Percentiles rank a stretch among this genome's conserved stretches.
Evolutionary conservation across 2,888 invertebrate genomes (phyloP).

Genomic region (Argyresthia goedartella): DNA sequence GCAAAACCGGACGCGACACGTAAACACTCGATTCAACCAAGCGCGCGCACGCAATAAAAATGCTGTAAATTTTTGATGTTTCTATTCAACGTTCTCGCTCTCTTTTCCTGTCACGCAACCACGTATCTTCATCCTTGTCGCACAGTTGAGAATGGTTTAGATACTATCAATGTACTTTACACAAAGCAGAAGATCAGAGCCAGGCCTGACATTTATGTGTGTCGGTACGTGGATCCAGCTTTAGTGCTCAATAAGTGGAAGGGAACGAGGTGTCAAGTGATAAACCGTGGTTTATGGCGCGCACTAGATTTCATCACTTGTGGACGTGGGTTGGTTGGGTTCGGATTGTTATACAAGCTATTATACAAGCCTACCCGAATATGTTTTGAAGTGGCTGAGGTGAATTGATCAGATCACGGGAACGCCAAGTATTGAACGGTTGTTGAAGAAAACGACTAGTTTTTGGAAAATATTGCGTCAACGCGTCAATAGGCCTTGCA

Average conservation of each 20-base stretch:
- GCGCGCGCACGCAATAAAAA: conserved; percentile 58
- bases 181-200: conserved; percentile 64
- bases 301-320: background rate
- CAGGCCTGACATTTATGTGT: conserved; percentile 61
- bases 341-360: background rate
- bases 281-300: background rate
- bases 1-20: conserved; percentile 46
- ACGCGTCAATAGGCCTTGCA: too few relatives aligned
- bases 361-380: too few relatives aligned
- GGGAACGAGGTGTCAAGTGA: conserved; percentile 54
- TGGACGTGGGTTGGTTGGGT: background rate
- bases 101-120: conserved; percentile 17
- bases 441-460: too few relatives aligned
- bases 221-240: conserved; percentile 46
- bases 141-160: conserved; percentile 48
- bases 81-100: conserved; percentile 52
- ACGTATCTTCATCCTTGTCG: conserved; percentile 24
- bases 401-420: too few relatives aligned
- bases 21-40: conserved; percentile 46
- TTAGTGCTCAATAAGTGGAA: background rate
- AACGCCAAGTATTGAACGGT: too few relatives aligned
- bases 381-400: too few relatives aligned
- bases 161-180: conserved; percentile 71
- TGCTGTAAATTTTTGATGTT: conserved; percentile 70
- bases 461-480: too few relatives aligned